A percentile compares a stretch with the other conserved stretches of the same genome.
phyloP scores from a whole-genome alignment of 2,888 invertebrate species.

The Epinotia bilunana region DNA sequence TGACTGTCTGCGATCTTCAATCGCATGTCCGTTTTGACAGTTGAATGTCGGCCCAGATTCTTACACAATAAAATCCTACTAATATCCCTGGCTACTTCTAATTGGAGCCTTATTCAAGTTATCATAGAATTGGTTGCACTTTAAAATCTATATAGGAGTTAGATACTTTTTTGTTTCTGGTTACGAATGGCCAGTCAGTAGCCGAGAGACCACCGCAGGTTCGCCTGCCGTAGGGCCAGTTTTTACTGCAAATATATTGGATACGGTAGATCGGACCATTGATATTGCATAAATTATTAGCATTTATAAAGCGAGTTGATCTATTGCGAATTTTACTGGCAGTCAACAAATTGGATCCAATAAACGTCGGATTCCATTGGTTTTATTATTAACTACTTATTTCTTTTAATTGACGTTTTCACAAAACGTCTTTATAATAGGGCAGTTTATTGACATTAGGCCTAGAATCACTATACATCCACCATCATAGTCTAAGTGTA shows the following conservation, averaged over 20 bases:
- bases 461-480: not conserved
- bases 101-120: not conserved
- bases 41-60: conserved; percentile 44
- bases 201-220: conserved; percentile 28
- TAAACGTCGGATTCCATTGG: not conserved
- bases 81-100: not conserved
- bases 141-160: not conserved
- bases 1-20: conserved; percentile 30
- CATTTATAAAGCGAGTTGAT: conserved; percentile 10
- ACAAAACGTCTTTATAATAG: not conserved
- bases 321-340: conserved; percentile 2
- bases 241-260: conserved; percentile 21
- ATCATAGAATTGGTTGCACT: not conserved
- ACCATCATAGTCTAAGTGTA: not conserved
- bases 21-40: conserved; percentile 31
- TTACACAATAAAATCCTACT: not conserved
- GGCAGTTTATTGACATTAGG: not conserved
- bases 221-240: conserved; percentile 16
- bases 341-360: not conserved
- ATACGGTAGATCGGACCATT: conserved; percentile 9
- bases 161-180: conserved; percentile 1
- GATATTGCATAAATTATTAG: conserved; percentile 24
- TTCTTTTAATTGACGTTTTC: not conserved
- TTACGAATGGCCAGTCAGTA: conserved; percentile 7
- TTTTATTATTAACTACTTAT: not conserved